Evolutionary conservation across 2,888 invertebrate species (phyloP).

Genomic region (Punctoribates punctum): DNA sequence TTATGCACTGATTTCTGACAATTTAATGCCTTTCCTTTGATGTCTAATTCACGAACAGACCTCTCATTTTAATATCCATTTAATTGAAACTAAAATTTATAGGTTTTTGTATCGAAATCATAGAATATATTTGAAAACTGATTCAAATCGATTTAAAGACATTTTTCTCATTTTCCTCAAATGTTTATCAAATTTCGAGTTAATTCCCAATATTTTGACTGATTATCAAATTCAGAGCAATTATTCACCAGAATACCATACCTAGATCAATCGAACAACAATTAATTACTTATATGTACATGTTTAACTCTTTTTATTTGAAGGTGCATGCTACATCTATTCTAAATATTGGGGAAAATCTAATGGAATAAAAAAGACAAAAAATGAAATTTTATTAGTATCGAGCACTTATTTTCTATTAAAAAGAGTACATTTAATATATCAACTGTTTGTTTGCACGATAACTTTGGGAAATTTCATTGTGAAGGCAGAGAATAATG

Average conservation of each 20-base stretch:
- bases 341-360: background rate
- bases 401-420: background rate
- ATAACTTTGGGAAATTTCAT: background rate
- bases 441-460: background rate
- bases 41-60: background rate
- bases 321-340: background rate
- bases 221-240: no score
- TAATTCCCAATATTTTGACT: no score
- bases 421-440: background rate
- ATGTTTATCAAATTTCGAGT: background rate
- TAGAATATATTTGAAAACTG: background rate
- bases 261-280: no score
- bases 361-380: background rate
- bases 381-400: background rate
- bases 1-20: background rate
- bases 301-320: background rate
- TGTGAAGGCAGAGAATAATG: background rate
- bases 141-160: background rate
- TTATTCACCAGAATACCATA: no score
- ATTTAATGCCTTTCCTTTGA: background rate
- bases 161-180: background rate
- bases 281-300: no score
- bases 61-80: conserved; percentile 4
- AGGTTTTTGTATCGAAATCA: background rate
- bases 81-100: background rate